phyloP scores from a whole-genome alignment of 2,797 vertebrate genomes.

The Anableps anableps region DNA sequence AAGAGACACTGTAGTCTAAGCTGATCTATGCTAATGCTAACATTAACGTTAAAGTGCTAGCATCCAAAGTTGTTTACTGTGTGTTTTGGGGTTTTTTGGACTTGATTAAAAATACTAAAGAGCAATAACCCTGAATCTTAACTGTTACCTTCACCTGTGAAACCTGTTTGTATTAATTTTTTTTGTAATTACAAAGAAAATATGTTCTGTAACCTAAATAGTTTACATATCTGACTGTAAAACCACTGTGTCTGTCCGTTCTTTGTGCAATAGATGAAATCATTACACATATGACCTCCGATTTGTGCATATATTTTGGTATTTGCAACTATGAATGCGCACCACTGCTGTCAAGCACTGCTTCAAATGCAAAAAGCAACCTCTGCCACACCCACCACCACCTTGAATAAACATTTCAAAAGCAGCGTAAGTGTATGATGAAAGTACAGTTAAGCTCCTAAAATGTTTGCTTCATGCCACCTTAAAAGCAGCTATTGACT shows the following conservation, averaged over 20 bases:
- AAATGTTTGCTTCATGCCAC: slow-evolving; percentile 51
- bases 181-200: background rate
- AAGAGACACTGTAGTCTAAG: background rate
- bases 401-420: background rate
- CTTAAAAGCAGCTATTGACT: slow-evolving; percentile 57
- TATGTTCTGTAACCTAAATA: background rate
- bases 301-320: background rate
- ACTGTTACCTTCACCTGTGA: background rate
- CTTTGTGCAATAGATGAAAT: background rate
- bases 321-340: background rate
- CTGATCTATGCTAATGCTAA: background rate
- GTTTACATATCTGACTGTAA: background rate
- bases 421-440: background rate
- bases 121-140: background rate
- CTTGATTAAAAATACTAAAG: too few species aligned
- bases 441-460: slow-evolving; percentile 35
- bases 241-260: background rate
- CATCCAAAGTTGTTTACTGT: too few species aligned
- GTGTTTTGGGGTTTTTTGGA: too few species aligned
- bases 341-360: background rate
- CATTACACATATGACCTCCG: background rate
- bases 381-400: background rate
- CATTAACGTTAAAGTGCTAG: background rate
- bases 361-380: background rate
- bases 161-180: background rate